Percentiles rank a stretch among this genome's conserved stretches.
Evolutionary conservation across 2,888 invertebrate species (phyloP).

Genomic region (Nomada ferruginata): DNA sequence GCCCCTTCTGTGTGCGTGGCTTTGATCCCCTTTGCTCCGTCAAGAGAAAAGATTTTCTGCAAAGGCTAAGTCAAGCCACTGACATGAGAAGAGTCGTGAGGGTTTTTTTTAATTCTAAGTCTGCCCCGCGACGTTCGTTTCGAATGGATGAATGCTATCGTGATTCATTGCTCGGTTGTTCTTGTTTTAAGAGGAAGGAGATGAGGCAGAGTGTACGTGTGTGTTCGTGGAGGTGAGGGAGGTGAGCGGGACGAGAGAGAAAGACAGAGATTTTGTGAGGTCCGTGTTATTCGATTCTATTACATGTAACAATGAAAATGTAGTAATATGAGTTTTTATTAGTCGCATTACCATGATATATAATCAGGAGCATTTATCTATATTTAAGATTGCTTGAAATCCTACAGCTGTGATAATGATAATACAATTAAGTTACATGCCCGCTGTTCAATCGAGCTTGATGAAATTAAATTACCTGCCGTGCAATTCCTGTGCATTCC

Average conservation of each 20-base stretch:
- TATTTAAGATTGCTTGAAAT: too few relatives aligned
- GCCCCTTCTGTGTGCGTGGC: conserved; percentile 32
- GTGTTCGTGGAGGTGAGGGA: too few relatives aligned
- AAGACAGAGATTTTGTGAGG: too few relatives aligned
- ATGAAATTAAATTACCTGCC: background rate
- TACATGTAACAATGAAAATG: background rate
- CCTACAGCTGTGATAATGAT: background rate
- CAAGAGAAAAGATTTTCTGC: background rate
- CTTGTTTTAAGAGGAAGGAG: background rate
- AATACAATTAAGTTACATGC: conserved; percentile 22
- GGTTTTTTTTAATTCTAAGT: conserved; percentile 66
- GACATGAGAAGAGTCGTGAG: conserved; percentile 4
- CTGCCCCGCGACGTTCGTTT: conserved; percentile 53
- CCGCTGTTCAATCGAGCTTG: background rate
- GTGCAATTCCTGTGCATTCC: background rate
- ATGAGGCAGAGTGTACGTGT: too few relatives aligned
- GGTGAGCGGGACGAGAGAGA: too few relatives aligned
- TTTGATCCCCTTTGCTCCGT: conserved; percentile 57
- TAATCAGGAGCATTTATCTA: too few relatives aligned
- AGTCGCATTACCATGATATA: too few relatives aligned
- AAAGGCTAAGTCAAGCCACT: background rate
- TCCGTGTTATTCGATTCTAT: background rate
- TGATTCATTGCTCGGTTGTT: conserved; percentile 19
- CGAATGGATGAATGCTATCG: conserved; percentile 21
- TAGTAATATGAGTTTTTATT: background rate